Conservation (phyloP, 2,888 invertebrate genomes). For the Timandra comae region DNA sequence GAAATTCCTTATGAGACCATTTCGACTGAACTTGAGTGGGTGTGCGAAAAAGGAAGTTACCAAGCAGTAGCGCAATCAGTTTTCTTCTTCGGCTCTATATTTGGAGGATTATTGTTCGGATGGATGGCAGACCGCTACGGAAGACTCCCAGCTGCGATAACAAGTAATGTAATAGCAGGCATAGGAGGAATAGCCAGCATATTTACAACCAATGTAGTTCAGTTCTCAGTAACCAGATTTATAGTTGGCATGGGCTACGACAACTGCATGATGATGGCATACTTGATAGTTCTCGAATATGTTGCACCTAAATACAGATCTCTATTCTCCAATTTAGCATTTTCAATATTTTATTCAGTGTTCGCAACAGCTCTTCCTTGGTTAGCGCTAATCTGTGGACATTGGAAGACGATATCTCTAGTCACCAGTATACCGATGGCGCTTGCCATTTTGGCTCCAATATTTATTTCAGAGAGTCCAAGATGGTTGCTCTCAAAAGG, state of each 20-base stretch:
- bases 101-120: slow-evolving; percentile 45
- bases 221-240: slow-evolving; percentile 43
- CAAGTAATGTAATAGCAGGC: slow-evolving; percentile 40
- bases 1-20: slow-evolving; percentile 54
- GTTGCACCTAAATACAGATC: slow-evolving; percentile 49
- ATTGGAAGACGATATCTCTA: slow-evolving; percentile 48
- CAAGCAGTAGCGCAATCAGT: slow-evolving; percentile 51
- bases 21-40: slow-evolving; percentile 50
- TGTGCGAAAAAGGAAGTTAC: slow-evolving; percentile 47
- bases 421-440: slow-evolving; percentile 45
- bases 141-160: slow-evolving; percentile 40
- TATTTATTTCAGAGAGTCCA: slow-evolving; percentile 48
- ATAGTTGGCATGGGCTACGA: slow-evolving; percentile 51
- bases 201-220: slow-evolving; percentile 35
- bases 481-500: slow-evolving; percentile 50
- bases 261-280: slow-evolving; percentile 49
- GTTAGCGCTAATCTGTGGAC: slow-evolving; percentile 40
- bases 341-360: slow-evolving; percentile 43
- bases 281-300: slow-evolving; percentile 47
- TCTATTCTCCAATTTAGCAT: slow-evolving; percentile 40
- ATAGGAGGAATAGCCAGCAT: slow-evolving; percentile 39
- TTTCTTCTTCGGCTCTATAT: slow-evolving; percentile 45
- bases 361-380: slow-evolving; percentile 40
- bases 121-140: slow-evolving; percentile 50
- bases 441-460: slow-evolving; percentile 36